phyloP scores from a whole-genome alignment of 1,140 invertebrate species.

The Venustaconcha ellipsiformis region DNA sequence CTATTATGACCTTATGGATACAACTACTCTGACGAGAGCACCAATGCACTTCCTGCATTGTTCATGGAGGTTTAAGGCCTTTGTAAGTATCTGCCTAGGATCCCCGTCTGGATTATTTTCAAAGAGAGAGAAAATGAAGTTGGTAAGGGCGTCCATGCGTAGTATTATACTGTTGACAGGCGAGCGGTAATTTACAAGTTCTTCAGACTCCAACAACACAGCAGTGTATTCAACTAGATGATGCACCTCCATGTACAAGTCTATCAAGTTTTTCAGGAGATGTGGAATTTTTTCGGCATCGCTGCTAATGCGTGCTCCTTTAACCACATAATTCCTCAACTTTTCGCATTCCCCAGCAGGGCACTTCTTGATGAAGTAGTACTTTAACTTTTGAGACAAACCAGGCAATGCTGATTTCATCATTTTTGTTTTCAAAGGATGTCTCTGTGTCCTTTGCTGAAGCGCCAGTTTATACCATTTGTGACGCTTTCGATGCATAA shows the following conservation, averaged over 20 bases:
- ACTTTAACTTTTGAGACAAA: slow-evolving; percentile 11
- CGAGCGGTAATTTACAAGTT: neutral
- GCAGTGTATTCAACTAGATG: slow-evolving; percentile 37
- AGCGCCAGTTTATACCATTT: slow-evolving; percentile 23
- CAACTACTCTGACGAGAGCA: no score
- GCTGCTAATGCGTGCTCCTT: slow-evolving; percentile 7
- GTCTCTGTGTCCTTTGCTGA: slow-evolving; percentile 15
- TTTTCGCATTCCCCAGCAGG: neutral
- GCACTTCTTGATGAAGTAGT: slow-evolving; percentile 1
- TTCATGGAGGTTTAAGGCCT: no score
- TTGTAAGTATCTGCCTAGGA: no score
- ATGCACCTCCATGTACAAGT: slow-evolving; percentile 34
- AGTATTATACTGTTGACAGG: no score
- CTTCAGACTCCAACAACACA: slow-evolving; percentile 13
- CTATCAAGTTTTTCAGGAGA: slow-evolving; percentile 20
- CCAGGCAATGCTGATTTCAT: slow-evolving; percentile 2
- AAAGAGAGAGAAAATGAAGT: no score
- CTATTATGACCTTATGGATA: no score
- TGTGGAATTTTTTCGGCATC: slow-evolving; percentile 6
- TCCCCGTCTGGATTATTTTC: no score
- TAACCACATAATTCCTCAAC: slow-evolving; percentile 6
- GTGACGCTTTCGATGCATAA: neutral
- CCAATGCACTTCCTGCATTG: no score
- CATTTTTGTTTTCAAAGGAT: slow-evolving; percentile 4
- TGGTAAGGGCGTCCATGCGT: no score